Conservation (phyloP, 1,140 invertebrate species). For the Vanessa tameamea region DNA sequence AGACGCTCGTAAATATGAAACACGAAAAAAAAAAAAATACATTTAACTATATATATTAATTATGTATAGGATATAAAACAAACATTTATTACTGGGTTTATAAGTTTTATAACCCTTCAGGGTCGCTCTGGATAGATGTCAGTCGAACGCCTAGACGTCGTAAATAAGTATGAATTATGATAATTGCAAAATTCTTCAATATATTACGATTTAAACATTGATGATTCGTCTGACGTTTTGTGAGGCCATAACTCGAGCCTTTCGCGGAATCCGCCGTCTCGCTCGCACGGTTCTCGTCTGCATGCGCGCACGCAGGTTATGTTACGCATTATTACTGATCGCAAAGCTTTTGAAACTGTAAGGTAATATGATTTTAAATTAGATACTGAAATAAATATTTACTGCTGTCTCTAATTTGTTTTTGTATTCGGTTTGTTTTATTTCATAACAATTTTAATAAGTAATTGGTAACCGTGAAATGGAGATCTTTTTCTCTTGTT, state of each 20-base stretch:
- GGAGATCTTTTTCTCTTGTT: no score
- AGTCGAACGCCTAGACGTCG: constrained; percentile 74
- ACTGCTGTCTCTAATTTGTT: not conserved
- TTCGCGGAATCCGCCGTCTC: constrained; percentile 63
- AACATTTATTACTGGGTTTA: constrained; percentile 70
- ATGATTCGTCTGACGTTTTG: constrained; percentile 77
- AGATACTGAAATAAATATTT: not conserved
- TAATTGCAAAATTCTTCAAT: constrained; percentile 80
- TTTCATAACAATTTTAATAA: not conserved
- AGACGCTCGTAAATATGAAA: constrained; percentile 53
- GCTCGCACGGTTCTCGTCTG: constrained; percentile 33
- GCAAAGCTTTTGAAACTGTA: constrained; percentile 1
- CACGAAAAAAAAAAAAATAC: constrained; percentile 40
- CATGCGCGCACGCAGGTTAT: constrained; percentile 5
- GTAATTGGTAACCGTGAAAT: no score
- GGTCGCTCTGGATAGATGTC: constrained; percentile 71
- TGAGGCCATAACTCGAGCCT: constrained; percentile 66
- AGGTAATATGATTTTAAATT: constrained; percentile 1
- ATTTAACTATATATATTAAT: constrained; percentile 49
- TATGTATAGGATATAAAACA: constrained; percentile 68
- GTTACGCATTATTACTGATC: constrained; percentile 12
- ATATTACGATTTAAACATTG: constrained; percentile 80
- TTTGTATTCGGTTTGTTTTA: not conserved
- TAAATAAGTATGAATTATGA: constrained; percentile 80
- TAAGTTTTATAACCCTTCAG: constrained; percentile 70